phyloP scores from a whole-genome alignment of 2,797 vertebrate genomes.

The Pseudochaenichthys georgianus region DNA sequence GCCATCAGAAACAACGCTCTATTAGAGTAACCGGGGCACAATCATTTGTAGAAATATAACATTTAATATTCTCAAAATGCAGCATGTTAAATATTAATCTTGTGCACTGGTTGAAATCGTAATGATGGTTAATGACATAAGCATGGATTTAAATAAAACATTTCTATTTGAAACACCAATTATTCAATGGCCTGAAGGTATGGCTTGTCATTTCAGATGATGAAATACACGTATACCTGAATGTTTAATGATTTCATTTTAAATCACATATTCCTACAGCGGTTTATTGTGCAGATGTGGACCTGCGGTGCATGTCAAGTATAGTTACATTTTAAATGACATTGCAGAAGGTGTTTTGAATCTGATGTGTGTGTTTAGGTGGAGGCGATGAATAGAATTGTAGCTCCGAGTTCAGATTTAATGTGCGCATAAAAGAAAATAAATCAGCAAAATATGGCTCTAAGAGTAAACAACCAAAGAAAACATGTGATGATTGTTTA shows the following conservation, averaged over 20 bases:
- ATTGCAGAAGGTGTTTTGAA: not conserved
- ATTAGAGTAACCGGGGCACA: not conserved
- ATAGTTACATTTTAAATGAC: not conserved
- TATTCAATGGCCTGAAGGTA: slow-evolving; percentile 25
- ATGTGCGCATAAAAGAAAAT: not conserved
- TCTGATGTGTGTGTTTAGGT: not conserved
- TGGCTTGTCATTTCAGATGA: slow-evolving; percentile 11
- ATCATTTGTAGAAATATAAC: not conserved
- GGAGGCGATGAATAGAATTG: not conserved
- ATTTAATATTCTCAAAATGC: not conserved
- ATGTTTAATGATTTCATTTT: slow-evolving; percentile 22
- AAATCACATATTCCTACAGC: not conserved
- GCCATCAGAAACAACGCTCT: not conserved
- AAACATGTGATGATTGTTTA: not conserved
- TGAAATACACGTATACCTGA: slow-evolving; percentile 16
- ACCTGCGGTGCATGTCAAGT: not conserved
- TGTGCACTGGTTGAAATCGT: not conserved
- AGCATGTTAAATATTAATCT: not conserved
- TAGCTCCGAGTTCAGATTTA: not conserved
- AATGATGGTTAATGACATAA: slow-evolving; percentile 3
- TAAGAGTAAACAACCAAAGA: slow-evolving; percentile 1
- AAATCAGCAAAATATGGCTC: not conserved
- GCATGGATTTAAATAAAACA: slow-evolving; percentile 24
- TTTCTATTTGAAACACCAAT: slow-evolving; percentile 1
- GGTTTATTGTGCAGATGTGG: not conserved